These are phyloP conservation scores for Eptatretus atami DNA, from an alignment of 2,797 vertebrate genomes.

Conservation along the genomic window DNA sequence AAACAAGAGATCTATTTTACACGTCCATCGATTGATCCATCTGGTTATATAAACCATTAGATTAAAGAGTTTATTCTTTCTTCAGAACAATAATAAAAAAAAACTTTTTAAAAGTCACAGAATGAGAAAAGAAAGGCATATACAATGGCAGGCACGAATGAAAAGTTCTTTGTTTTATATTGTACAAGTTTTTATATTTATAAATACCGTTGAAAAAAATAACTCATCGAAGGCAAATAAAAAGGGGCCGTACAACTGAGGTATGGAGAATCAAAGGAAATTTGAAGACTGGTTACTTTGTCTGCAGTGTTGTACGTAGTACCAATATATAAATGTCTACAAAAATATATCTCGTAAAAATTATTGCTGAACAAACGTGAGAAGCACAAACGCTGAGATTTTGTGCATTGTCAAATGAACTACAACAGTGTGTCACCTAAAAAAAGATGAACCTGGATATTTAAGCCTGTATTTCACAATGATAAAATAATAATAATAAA, in stretches of 20 bases:
- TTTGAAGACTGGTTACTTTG: too few relatives aligned
- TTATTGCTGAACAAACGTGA: too few relatives aligned
- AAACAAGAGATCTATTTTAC: too few relatives aligned
- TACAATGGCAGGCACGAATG: background rate
- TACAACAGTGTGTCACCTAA: too few relatives aligned
- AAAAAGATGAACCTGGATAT: conserved; percentile 2
- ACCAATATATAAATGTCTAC: background rate
- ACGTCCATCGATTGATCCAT: too few relatives aligned
- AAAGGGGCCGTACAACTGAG: background rate
- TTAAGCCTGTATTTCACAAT: background rate
- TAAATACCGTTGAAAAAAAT: background rate
- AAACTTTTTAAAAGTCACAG: conserved; percentile 1
- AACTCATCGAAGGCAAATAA: background rate
- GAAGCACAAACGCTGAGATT: too few relatives aligned
- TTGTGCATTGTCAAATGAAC: too few relatives aligned
- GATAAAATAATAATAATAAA: background rate
- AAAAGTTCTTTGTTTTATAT: background rate
- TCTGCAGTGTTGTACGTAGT: conserved; percentile 1
- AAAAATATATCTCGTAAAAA: too few relatives aligned
- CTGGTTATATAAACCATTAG: too few relatives aligned
- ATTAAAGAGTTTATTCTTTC: too few relatives aligned
- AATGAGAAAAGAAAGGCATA: background rate
- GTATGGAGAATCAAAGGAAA: background rate
- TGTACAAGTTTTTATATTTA: conserved; percentile 4
- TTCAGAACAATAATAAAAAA: background rate